Conservation (phyloP, 2,113 vertebrate genomes). For the Melanotaenia duboulayi region DNA sequence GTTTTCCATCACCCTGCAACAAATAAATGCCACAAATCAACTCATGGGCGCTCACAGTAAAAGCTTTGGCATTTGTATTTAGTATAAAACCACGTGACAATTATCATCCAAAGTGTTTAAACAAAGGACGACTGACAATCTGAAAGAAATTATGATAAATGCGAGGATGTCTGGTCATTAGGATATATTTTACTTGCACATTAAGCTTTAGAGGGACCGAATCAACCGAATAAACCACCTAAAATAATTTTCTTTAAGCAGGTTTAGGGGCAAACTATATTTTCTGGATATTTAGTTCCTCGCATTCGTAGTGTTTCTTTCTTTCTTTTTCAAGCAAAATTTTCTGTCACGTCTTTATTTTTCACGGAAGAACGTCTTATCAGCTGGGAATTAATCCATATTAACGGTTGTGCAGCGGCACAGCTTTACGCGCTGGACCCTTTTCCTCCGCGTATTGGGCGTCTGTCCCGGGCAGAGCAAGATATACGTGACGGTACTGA, state of each 20-base stretch:
- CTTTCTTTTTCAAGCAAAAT: not conserved
- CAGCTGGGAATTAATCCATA: conserved; percentile 81
- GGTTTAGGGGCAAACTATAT: not conserved
- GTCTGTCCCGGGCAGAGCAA: conserved; percentile 92
- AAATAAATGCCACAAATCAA: conserved; percentile 4
- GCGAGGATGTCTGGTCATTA: conserved; percentile 4
- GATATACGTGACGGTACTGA: conserved; percentile 93
- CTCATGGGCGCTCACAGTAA: not conserved
- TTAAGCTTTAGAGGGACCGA: not conserved
- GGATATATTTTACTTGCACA: conserved; percentile 5
- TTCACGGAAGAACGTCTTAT: not conserved
- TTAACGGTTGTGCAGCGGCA: conserved; percentile 95
- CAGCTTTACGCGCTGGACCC: conserved; percentile 94
- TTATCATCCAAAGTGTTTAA: not conserved
- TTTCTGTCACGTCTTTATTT: not conserved
- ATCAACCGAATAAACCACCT: conserved; percentile 4
- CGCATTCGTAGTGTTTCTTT: not conserved
- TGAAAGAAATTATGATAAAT: conserved; percentile 7
- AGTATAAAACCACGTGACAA: not conserved
- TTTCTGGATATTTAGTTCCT: not conserved
- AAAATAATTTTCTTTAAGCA: not conserved
- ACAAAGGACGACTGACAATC: not conserved
- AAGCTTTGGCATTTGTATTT: not conserved
- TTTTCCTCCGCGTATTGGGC: conserved; percentile 90
- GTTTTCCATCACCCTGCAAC: not conserved